phyloP scores from a whole-genome alignment of 2,113 vertebrate species.

The Vidua chalybeata region DNA sequence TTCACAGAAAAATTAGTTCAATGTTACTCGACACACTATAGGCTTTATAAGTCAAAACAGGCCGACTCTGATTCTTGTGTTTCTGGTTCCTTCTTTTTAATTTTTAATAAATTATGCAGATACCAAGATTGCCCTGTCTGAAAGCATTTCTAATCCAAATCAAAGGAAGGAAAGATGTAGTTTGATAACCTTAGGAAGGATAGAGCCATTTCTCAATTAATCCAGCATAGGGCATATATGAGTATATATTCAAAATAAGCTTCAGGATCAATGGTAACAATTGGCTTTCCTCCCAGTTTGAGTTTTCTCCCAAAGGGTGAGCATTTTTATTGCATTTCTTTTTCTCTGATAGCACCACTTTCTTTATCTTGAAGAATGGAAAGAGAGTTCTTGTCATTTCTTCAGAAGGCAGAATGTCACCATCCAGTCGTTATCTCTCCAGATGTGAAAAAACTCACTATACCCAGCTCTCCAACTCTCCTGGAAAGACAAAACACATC shows the following conservation, averaged over 20 bases:
- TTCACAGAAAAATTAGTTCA: not conserved
- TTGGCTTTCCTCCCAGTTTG: not conserved
- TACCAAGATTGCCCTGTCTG: not conserved
- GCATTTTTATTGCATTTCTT: not conserved
- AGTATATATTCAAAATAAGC: not conserved
- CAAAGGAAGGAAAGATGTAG: not conserved
- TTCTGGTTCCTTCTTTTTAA: not conserved
- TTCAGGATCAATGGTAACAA: not conserved
- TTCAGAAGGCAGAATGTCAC: not conserved
- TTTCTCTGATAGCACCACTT: not conserved
- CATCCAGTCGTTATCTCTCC: not conserved
- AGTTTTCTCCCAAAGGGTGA: accelerated
- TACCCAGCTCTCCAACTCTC: not conserved
- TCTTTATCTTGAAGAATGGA: not conserved
- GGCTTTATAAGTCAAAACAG: not conserved
- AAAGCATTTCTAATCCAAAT: not conserved
- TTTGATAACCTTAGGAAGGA: not conserved
- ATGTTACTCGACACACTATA: accelerated
- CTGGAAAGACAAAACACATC: not conserved
- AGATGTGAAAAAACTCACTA: not conserved
- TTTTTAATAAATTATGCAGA: not conserved
- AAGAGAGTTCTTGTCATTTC: not conserved
- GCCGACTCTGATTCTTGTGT: not conserved
- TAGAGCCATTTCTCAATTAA: not conserved
- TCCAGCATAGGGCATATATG: not conserved